Conservation (phyloP, 2,113 vertebrate species). For the Acinonyx jubatus region DNA sequence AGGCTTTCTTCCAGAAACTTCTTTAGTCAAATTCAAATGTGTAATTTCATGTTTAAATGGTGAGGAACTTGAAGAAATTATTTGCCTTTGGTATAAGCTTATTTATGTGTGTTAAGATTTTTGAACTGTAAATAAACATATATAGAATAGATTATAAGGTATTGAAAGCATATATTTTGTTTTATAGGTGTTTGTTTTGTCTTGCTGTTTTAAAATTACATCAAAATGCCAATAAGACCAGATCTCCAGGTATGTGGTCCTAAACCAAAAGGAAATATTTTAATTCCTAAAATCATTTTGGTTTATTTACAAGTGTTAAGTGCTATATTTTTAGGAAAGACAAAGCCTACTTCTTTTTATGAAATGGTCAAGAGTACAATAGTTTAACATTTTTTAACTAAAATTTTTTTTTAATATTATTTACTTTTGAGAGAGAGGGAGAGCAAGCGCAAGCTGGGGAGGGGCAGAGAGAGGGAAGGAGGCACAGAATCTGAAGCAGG, state of each 20-base stretch:
- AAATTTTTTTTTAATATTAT: not conserved
- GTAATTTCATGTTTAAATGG: not conserved
- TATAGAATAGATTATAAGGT: not conserved
- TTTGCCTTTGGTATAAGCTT: not conserved
- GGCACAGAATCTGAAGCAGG: too few relatives aligned
- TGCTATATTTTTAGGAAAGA: slow-evolving; percentile 15
- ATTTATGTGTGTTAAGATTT: slow-evolving; percentile 13
- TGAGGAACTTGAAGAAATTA: not conserved
- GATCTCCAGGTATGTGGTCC: slow-evolving; percentile 82
- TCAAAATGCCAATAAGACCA: slow-evolving; percentile 82
- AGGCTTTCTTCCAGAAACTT: not conserved
- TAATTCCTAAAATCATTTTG: slow-evolving; percentile 48
- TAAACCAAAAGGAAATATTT: not conserved
- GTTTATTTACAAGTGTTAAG: slow-evolving; percentile 3
- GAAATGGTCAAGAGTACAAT: not conserved
- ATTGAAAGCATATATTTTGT: not conserved
- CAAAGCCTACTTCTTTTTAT: slow-evolving; percentile 8
- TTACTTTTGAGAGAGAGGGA: too few relatives aligned
- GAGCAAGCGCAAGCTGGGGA: too few relatives aligned
- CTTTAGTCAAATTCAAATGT: not conserved
- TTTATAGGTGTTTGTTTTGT: slow-evolving; percentile 67
- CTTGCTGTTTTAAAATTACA: slow-evolving; percentile 54
- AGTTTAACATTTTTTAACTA: not conserved
- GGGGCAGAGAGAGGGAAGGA: too few relatives aligned
- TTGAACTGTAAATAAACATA: slow-evolving; percentile 20